Base-by-base conservation (phyloP, 1,140 invertebrate species). In the Oryzaephilus surinamensis region DNA sequence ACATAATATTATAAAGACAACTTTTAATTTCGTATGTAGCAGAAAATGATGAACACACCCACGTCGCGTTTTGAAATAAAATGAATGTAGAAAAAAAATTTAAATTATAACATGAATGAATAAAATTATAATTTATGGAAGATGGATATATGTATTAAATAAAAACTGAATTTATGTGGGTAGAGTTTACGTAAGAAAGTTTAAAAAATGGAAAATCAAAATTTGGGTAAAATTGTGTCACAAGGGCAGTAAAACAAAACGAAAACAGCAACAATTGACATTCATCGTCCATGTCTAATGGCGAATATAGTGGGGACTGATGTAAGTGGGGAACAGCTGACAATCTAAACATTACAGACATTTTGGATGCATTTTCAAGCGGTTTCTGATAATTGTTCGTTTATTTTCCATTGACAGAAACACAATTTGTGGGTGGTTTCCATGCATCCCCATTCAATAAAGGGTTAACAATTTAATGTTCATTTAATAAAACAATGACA, bases 251-350 rank as follows among this genome's bases (percentile, higher is more conserved):
- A 35, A 12, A 35, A 19, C 23, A 35, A 35, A 23, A 23, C 13
- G 20, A 36, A 36, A 36, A 36, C 26, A 24, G 26, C 21, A 10
- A 26, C 33, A 26, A 36, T 27, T 36, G 33, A 36, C 16, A 36
- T 24, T 38, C 36, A 38, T 38, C 29, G 36, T 38, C 26, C n/a
- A 38, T 14, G 24, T 17, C 6, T 16, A 15, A 20, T 5, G 6
- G 16, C 20, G 32, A 7, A 24, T n/a, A 34, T 38, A 28, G 46
- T 17, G 43, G 42, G 37, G 23, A 29, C 20, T 41, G n/a, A n/a
- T n/a, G n/a, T n/a, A 40, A 38, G 47, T 46, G 51, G 51, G 49
- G 46, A 54, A 50, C 52, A 54, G 48, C 49, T 54, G 51, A 54
- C 50, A 48, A 47, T 35, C 50, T 41, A 54, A 54, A 52, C 47